Evolutionary conservation across 2,888 invertebrate genomes (phyloP), one percentile per base, ranked within the genome.

Genomic region (Parthenolecanium corni): DNA sequence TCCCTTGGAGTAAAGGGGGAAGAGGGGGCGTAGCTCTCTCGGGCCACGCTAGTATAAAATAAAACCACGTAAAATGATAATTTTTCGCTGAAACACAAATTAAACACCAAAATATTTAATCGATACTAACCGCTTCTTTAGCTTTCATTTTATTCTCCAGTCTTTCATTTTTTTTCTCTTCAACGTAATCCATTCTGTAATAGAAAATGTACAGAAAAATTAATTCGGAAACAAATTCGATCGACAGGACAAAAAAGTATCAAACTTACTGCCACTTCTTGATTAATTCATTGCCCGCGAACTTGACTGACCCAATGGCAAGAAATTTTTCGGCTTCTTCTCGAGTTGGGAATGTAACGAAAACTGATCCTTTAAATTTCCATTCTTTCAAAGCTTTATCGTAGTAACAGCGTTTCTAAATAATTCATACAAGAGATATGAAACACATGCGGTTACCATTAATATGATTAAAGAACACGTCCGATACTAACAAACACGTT

Each of bases 311-410:
- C 67, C 86, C 83, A 20, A 78, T 75, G 20, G 81, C 82, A 40
- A 91, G 73, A 71, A 92, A 90, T 65, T 82, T 83, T 69, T 88
- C 83, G 2, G 91, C 89, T 71, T 82, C 81, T 62, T 92, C 93
- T 61, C 81, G 78, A 31, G 82, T 85, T 69, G 83, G 82, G 74
- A 95, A 97, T 4, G 89, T 86, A 11, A 85, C 82, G 74, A 94
- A 95, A 53, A 94, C 84, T 1, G 96, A 96, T 54, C 96, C 97
- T 76, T 96, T 91, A 72, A 91, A 91, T 65, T 80, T 61, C 61
- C 61, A 61, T 73, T 56, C 80, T 71, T 85, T 84, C 2, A 80
- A 77, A 1, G 78, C 75, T 67, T 80, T 82, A 68, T 86, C 85
- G 56, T 73, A 73, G 68, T 80, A 84, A 64, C 74, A 74, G 57